phyloP scores from a whole-genome alignment of 2,888 invertebrate genomes.

The Empis stercorea region DNA sequence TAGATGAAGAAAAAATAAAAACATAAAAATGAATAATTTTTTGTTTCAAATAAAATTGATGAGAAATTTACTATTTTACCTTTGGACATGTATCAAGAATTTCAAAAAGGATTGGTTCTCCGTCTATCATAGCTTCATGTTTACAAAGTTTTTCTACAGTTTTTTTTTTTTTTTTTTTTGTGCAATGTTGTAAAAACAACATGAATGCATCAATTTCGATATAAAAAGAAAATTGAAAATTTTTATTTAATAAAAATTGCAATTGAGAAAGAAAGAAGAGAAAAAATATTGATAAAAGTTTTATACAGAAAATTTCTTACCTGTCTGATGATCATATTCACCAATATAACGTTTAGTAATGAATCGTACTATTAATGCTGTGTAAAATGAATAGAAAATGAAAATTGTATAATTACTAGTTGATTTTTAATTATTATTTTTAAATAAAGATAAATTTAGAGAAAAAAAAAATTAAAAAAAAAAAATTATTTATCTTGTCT shows the following conservation, averaged over 20 bases:
- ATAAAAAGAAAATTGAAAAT: constrained; percentile 1
- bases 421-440: not conserved
- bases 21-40: constrained; percentile 1
- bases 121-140: constrained; percentile 76
- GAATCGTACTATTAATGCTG: constrained; percentile 78
- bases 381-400: constrained; percentile 24
- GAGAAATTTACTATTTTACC: constrained; percentile 24
- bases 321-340: constrained; percentile 88
- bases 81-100: constrained; percentile 75
- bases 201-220: not conserved
- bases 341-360: constrained; percentile 88
- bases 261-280: too few species aligned
- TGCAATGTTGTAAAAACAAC: too few species aligned
- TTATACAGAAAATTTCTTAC: constrained; percentile 37
- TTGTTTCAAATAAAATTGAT: too few species aligned
- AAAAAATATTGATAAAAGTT: not conserved
- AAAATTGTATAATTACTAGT: not conserved
- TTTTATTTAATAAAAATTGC: too few species aligned
- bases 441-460: not conserved
- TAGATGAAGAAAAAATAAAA: constrained; percentile 13
- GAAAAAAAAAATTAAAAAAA: not conserved
- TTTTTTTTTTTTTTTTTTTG: not conserved
- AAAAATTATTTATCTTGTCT: too few species aligned
- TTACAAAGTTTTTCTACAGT: constrained; percentile 81
- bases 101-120: constrained; percentile 80